A percentile compares a stretch with the other conserved stretches of the same genome.
Conservation (phyloP, 2,888 invertebrate genomes). For the Dryomyza anilis region DNA sequence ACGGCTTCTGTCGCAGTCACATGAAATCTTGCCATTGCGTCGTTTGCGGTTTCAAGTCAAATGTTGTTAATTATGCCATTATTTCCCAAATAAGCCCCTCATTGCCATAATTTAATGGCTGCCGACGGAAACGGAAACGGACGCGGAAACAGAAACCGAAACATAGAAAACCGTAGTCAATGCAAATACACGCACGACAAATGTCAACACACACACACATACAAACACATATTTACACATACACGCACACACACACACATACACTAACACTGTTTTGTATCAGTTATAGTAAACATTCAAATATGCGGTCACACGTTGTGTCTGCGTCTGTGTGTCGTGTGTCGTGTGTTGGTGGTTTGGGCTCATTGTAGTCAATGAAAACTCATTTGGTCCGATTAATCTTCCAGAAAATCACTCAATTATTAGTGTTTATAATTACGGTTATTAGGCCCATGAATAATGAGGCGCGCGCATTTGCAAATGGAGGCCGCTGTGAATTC, state of each 20-base stretch:
- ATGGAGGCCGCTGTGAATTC: neutral
- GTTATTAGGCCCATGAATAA: constrained; percentile 23
- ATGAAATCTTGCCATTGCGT: neutral
- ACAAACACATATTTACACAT: no score
- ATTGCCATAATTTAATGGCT: constrained; percentile 17
- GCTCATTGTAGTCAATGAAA: constrained; percentile 7
- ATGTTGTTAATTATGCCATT: constrained; percentile 27
- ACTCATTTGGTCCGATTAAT: constrained; percentile 32
- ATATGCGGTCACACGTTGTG: neutral
- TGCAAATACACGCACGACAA: neutral
- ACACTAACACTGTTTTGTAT: neutral
- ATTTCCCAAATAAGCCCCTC: constrained; percentile 22
- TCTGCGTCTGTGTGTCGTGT: neutral
- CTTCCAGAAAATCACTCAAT: constrained; percentile 35
- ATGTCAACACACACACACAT: neutral
- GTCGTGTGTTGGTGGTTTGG: neutral
- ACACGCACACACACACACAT: neutral
- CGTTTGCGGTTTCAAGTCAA: constrained; percentile 24
- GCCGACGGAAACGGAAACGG: constrained; percentile 2
- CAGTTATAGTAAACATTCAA: neutral
- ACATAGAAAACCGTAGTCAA: neutral
- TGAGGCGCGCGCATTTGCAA: neutral
- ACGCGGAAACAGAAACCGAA: neutral
- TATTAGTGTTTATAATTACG: constrained; percentile 34
- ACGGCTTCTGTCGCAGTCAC: neutral